Base-by-base conservation (phyloP, 2,113 vertebrate genomes). In the Trichomycterus rosablanca region DNA sequence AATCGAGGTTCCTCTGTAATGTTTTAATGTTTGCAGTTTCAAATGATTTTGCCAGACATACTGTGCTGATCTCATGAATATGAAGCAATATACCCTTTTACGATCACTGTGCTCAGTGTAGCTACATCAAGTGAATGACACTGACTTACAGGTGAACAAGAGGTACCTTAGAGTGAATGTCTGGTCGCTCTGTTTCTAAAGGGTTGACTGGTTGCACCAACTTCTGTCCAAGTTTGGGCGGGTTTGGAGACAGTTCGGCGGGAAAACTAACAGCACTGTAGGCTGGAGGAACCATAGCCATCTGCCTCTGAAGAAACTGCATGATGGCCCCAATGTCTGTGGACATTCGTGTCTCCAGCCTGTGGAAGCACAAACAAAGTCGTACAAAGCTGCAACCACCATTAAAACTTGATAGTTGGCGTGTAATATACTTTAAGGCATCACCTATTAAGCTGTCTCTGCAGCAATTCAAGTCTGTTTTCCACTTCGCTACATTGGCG, bases 251-350 rank as follows among this genome's bases (percentile, higher is more conserved):
- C 3, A 78, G 59, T 0, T 87, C 80, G 7, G 83, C 75, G 0
- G 87, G 86, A 2, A 85, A 81, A 0, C 80, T 82, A 22, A 91
- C 83, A 0, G 86, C 77, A 77, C 91, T 93, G 78, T 93, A 94
- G 26, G 90, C 76, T 0, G 91, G 92, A 0, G 91, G 92, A n/a
- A 90, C 86, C 50, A 85, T 68, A 0, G 78, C 46, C 22, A 83
- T 81, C 62, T 89, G 90, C 11, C 86, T 85, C 79, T 91, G 91
- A 4, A 93, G 83, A 70, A 92, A 78, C 80, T 92, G 91, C 78
- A 93, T 73, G 63, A 93, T 87, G 42, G 86, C 75, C 11, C 81
- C 76, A 45, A 92, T 83, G 71, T 93, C 89, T 0, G 82, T 63
- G 1, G 86, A 86, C 78, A 93, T 84, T 37, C 86, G 86, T 1